Base-by-base conservation (phyloP, 2,888 invertebrate species). In the Cryptophagus acutangulus region DNA sequence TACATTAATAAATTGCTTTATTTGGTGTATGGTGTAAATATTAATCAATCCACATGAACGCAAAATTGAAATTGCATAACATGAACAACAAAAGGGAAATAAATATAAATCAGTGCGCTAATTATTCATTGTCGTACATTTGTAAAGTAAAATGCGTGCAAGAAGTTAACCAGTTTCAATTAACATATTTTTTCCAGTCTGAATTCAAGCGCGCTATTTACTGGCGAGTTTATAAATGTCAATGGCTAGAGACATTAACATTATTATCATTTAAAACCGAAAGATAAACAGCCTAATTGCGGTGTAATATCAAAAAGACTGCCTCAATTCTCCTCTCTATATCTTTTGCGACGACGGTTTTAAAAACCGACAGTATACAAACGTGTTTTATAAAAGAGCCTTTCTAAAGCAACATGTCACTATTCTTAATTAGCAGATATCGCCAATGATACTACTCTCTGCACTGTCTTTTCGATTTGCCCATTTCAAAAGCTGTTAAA, bases 401-500 rank as follows among this genome's bases (percentile, higher is more conserved):
- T 26, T 26, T 26, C n/a, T n/a, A 3, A 8, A 26, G n/a, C 26
- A 26, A 26, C 26, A 3, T 42, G 46, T 50, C 48, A 26, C 45
- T 45, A 45, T 45, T 46, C 48, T 44, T 50, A 50, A 50, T 50
- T 50, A 52, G 52, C 52, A 43, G 49, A 50, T 50, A 52, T 49
- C 47, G 43, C 29, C 38, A 26, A 13, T n/a, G n/a, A n/a, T n/a
- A n/a, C n/a, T n/a, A n/a, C n/a, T n/a, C n/a, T n/a, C n/a, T n/a
- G n/a, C n/a, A n/a, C n/a, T n/a, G n/a, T n/a, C n/a, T n/a, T n/a
- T n/a, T n/a, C n/a, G n/a, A n/a, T n/a, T n/a, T n/a, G n/a, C n/a
- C n/a, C n/a, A n/a, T n/a, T n/a, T n/a, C n/a, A n/a, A n/a, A n/a
- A n/a, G n/a, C n/a, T n/a, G n/a, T n/a, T n/a, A n/a, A n/a, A n/a